A percentile compares a stretch with the other conserved stretches of the same genome.
Conservation (phyloP, 2,888 invertebrate species). For the Chaitophorus viminalis region DNA sequence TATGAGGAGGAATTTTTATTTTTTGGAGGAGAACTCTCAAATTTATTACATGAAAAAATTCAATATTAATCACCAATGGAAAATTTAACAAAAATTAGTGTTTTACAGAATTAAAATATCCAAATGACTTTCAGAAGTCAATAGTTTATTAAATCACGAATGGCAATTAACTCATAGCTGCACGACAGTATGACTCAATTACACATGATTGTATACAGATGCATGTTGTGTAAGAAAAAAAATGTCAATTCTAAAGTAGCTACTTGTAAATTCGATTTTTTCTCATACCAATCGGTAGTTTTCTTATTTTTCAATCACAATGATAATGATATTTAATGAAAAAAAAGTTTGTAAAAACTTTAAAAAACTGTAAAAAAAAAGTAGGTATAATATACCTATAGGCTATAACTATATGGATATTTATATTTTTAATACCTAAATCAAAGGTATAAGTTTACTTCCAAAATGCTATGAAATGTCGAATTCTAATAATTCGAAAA, state of each 20-base stretch:
- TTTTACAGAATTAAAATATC: background rate
- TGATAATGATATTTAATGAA: no score
- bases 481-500: background rate
- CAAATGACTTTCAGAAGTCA: background rate
- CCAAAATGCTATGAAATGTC: background rate
- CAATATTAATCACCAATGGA: background rate
- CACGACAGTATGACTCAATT: no score
- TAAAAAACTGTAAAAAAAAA: no score
- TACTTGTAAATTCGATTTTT: background rate
- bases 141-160: background rate
- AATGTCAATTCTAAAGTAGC: background rate
- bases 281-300: no score
- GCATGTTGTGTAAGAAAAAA: background rate
- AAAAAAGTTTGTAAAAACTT: no score
- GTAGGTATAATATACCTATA: no score
- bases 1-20: background rate
- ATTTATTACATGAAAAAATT: slow-evolving; percentile 4
- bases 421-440: background rate
- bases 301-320: no score
- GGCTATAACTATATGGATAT: background rate
- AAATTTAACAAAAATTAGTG: background rate
- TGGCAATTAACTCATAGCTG: no score
- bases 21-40: background rate
- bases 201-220: no score
- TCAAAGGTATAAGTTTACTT: no score